A percentile compares a stretch with the other conserved stretches of the same genome.
phyloP scores from a whole-genome alignment of 2,113 vertebrate species.

The Rhipidura dahli region DNA sequence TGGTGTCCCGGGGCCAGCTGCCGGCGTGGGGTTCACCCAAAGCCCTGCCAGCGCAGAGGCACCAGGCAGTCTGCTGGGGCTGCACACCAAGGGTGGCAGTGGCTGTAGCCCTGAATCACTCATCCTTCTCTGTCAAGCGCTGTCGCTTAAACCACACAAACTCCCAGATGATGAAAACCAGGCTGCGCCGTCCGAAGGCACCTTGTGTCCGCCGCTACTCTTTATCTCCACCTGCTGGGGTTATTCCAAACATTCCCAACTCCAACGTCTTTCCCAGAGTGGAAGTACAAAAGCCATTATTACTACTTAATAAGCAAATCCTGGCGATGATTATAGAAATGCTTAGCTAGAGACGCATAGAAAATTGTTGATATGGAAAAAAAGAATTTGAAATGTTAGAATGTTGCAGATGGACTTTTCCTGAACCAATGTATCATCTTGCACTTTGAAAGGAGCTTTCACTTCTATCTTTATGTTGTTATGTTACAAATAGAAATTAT shows the following conservation, averaged over 20 bases:
- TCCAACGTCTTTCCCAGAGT: neutral
- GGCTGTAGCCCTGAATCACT: neutral
- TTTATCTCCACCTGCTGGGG: constrained; percentile 62
- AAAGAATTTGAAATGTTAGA: neutral
- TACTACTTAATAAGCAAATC: neutral
- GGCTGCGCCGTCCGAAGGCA: neutral
- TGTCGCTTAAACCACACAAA: constrained; percentile 28
- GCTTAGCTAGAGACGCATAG: neutral
- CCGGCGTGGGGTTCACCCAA: neutral
- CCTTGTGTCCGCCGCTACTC: neutral
- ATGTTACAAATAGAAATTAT: neutral
- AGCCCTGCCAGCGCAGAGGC: constrained; percentile 30
- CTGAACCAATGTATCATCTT: neutral
- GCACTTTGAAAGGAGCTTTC: neutral
- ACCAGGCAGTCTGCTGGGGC: constrained; percentile 51
- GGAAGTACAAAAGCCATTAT: neutral
- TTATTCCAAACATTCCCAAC: neutral
- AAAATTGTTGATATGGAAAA: neutral
- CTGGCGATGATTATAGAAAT: rapidly evolving
- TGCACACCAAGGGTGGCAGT: constrained; percentile 17
- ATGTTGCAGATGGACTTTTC: neutral
- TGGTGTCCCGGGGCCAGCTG: neutral
- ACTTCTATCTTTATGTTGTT: neutral
- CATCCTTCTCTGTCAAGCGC: constrained; percentile 25
- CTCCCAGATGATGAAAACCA: constrained; percentile 45